Conservation (phyloP, 2,797 vertebrate genomes). For the Alosa sapidissima region DNA sequence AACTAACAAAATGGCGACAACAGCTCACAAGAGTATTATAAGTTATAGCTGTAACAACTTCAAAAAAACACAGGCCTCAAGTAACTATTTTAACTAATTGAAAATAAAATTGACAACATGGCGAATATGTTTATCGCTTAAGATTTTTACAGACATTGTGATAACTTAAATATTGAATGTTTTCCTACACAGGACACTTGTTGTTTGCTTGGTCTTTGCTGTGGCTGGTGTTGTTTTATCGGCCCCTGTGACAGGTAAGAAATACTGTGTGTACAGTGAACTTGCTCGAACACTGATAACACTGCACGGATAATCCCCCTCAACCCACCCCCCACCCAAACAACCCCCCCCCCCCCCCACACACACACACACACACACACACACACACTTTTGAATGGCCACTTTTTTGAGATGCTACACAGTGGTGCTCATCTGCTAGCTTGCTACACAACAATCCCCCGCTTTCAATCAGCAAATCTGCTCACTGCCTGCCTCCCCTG, state of each 20-base stretch:
- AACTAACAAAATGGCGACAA: background rate
- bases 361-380: no score
- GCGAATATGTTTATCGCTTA: background rate
- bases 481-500: constrained; percentile 31
- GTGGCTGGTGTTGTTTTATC: constrained; percentile 49
- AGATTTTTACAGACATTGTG: background rate
- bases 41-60: background rate
- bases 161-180: background rate
- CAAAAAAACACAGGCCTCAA: background rate
- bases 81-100: no score
- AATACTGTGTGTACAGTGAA: background rate
- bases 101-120: background rate
- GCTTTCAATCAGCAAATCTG: constrained; percentile 38
- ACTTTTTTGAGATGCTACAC: background rate
- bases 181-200: constrained; percentile 44
- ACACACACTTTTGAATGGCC: background rate
- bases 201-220: constrained; percentile 42
- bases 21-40: background rate
- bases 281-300: background rate
- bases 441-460: constrained; percentile 33
- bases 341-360: no score
- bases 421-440: background rate
- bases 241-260: constrained; percentile 60
- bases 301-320: background rate
- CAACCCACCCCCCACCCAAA: no score